A percentile compares a stretch with the other conserved stretches of the same genome.
phyloP scores from a whole-genome alignment of 1,140 invertebrate species.

The Drosophila kohkoa region DNA sequence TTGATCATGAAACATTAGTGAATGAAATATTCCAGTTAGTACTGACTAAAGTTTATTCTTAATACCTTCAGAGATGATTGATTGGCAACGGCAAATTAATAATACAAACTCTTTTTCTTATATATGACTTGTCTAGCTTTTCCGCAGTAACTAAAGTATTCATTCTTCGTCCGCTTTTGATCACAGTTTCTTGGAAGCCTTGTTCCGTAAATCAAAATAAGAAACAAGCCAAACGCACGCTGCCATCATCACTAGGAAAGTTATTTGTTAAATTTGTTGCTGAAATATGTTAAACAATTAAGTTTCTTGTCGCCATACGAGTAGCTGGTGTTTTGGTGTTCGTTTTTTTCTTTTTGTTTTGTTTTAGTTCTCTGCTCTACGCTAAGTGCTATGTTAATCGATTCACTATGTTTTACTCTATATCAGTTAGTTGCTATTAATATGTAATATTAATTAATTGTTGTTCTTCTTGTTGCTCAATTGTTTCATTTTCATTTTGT shows the following conservation, averaged over 20 bases:
- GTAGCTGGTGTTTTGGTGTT: conserved; percentile 5
- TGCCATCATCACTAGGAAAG: background rate
- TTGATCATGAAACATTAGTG: background rate
- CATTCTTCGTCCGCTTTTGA: conserved; percentile 8
- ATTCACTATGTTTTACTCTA: conserved; percentile 63
- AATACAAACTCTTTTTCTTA: background rate
- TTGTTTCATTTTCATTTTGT: conserved; percentile 50
- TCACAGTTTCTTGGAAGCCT: conserved; percentile 23
- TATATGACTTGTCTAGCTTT: background rate
- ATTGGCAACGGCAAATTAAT: background rate
- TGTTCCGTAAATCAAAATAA: conserved; percentile 10
- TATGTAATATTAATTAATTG: conserved; percentile 54
- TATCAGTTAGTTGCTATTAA: conserved; percentile 58
- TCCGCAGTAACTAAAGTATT: conserved; percentile 6
- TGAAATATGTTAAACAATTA: conserved; percentile 1
- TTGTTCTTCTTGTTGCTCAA: conserved; percentile 56
- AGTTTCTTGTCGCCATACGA: conserved; percentile 11
- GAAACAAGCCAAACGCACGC: background rate
- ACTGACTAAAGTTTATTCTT: background rate
- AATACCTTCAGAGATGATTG: background rate
- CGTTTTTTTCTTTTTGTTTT: background rate
- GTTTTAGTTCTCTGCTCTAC: conserved; percentile 38
- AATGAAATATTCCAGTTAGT: background rate
- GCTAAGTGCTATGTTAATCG: conserved; percentile 54
- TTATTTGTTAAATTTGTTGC: background rate